These are phyloP conservation scores for Lithosia quadra DNA, from an alignment of 2,888 invertebrate genomes.

Conservation along the genomic window DNA sequence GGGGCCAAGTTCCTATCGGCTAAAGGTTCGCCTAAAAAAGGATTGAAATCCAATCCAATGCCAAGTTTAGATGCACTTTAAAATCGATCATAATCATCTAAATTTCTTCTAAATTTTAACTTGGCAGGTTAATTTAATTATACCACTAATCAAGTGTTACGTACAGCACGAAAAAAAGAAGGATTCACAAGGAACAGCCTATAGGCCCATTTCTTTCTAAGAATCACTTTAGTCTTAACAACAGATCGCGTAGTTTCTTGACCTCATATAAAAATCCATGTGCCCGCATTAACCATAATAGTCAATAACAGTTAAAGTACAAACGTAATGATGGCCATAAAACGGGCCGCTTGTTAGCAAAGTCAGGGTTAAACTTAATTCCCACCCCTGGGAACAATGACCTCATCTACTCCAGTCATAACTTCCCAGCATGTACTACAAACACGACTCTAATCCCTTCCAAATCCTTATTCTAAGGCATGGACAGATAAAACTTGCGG, in stretches of 20 bases:
- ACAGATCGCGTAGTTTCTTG: background rate
- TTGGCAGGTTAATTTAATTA: too few relatives aligned
- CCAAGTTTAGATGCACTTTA: too few relatives aligned
- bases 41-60: too few relatives aligned
- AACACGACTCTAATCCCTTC: conserved; percentile 12
- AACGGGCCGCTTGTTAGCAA: background rate
- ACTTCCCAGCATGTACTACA: background rate
- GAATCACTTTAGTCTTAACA: background rate
- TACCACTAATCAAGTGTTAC: too few relatives aligned
- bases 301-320: background rate
- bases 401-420: background rate
- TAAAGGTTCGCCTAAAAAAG: too few relatives aligned
- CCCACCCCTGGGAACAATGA: conserved; percentile 2
- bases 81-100: too few relatives aligned
- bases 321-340: background rate
- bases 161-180: too few relatives aligned
- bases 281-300: background rate
- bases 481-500: too few relatives aligned
- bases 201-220: too few relatives aligned
- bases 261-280: background rate
- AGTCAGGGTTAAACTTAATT: background rate
- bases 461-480: conserved; percentile 7
- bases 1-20: too few relatives aligned
- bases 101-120: too few relatives aligned
- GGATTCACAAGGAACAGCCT: too few relatives aligned